Percentiles rank a stretch among this genome's conserved stretches.
Evolutionary conservation across 1,140 invertebrate genomes (phyloP).

Genomic region (Pogonus chalceus): DNA sequence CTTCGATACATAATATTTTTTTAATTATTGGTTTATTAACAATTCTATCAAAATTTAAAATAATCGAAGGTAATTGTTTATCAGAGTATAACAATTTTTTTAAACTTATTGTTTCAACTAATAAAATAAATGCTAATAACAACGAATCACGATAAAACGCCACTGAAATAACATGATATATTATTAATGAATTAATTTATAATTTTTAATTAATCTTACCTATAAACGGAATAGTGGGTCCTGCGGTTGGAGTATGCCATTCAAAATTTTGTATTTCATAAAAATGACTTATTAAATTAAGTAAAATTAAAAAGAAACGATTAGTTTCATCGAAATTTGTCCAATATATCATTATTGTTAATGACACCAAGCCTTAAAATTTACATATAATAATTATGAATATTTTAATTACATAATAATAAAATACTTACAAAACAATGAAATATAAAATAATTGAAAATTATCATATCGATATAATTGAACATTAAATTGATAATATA

Average conservation of each 20-base stretch:
- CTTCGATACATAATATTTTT: neutral
- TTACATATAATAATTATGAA: too few relatives aligned
- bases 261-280: neutral
- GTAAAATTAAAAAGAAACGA: neutral
- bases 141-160: neutral
- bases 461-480: too few relatives aligned
- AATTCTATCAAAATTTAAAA: neutral
- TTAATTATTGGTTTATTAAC: neutral
- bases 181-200: too few relatives aligned
- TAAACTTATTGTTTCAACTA: neutral
- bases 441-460: too few relatives aligned
- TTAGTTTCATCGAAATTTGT: neutral
- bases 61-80: neutral
- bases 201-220: neutral
- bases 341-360: neutral
- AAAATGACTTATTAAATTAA: neutral
- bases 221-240: neutral
- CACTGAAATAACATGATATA: neutral
- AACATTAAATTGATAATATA: neutral
- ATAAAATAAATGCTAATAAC: neutral
- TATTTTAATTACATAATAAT: too few relatives aligned
- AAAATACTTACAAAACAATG: too few relatives aligned
- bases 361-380: neutral
- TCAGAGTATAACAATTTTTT: neutral
- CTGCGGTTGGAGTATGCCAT: neutral